phyloP scores from a whole-genome alignment of 2,888 invertebrate species.

The Morpho helenor region DNA sequence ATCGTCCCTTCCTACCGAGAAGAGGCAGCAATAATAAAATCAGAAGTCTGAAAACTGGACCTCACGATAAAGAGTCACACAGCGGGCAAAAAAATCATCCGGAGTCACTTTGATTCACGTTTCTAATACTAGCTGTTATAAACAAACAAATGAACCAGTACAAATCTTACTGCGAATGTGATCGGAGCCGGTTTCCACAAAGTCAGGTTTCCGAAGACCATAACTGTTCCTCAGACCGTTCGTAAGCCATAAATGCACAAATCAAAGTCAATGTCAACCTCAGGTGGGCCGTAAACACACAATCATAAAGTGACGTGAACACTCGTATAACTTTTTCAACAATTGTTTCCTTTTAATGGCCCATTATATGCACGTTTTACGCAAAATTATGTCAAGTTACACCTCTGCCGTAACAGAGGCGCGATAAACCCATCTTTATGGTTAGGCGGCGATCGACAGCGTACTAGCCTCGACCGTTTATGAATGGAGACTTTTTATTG shows the following conservation, averaged over 20 bases:
- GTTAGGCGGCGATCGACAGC: constrained; percentile 69
- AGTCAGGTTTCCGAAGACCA: constrained; percentile 2
- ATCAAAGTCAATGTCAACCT: constrained; percentile 78
- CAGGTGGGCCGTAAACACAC: constrained; percentile 74
- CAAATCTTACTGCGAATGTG: not conserved
- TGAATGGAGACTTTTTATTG: constrained; percentile 75
- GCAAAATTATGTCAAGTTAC: constrained; percentile 78
- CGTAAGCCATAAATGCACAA: constrained; percentile 70
- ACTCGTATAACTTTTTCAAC: constrained; percentile 78
- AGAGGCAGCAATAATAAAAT: too few relatives aligned
- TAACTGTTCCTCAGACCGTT: constrained; percentile 22
- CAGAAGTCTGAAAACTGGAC: too few relatives aligned
- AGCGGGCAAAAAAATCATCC: too few relatives aligned
- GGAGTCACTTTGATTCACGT: too few relatives aligned
- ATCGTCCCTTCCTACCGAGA: too few relatives aligned
- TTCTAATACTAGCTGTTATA: too few relatives aligned
- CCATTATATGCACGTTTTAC: constrained; percentile 77
- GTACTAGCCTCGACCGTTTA: constrained; percentile 64
- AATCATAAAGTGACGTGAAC: constrained; percentile 76
- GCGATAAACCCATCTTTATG: constrained; percentile 77
- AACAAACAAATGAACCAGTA: not conserved
- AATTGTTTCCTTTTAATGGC: constrained; percentile 78
- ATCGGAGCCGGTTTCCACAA: constrained; percentile 1
- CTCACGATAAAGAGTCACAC: too few relatives aligned
- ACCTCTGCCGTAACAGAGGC: constrained; percentile 71